Percentiles rank a stretch among this genome's conserved stretches.
These are phyloP conservation scores for Lasioglossum albipes DNA, from an alignment of 1,140 invertebrate genomes.

Conservation along the genomic window DNA sequence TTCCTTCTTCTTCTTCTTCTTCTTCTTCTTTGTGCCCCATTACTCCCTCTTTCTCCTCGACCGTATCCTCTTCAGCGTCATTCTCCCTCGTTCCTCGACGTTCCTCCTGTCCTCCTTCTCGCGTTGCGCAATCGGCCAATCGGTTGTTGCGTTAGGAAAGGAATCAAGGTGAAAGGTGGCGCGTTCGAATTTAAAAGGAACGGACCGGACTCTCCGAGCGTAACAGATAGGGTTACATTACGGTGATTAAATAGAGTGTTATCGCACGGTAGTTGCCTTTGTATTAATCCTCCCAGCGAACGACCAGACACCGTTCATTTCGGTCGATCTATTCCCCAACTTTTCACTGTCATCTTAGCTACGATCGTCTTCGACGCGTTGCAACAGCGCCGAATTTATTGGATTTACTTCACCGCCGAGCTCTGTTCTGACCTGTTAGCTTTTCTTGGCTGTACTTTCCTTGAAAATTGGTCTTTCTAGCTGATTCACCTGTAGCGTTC, in stretches of 20 bases:
- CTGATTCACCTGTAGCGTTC: no score
- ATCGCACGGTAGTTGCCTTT: neutral
- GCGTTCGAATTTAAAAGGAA: slow-evolving; percentile 10
- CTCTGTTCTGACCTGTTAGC: no score
- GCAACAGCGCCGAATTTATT: no score
- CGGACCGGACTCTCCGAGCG: no score
- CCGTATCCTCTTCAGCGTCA: no score
- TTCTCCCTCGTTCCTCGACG: neutral
- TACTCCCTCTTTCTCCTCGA: neutral
- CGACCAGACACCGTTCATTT: neutral
- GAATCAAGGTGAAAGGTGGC: slow-evolving; percentile 37
- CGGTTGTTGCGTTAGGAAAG: slow-evolving; percentile 1
- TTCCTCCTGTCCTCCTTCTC: neutral
- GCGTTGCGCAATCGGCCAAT: slow-evolving; percentile 23
- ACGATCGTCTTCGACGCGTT: neutral
- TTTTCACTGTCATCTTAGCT: slow-evolving; percentile 23
- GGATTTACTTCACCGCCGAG: no score
- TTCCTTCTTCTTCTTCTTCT: neutral
- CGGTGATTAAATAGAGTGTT: slow-evolving; percentile 26
- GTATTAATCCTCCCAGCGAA: neutral
- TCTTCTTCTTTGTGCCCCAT: neutral
- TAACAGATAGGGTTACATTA: slow-evolving; percentile 25
- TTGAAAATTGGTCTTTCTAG: no score
- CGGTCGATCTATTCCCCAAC: slow-evolving; percentile 4
- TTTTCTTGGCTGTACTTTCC: no score